phyloP scores from a whole-genome alignment of 2,113 vertebrate genomes.

The Dasyurus viverrinus region DNA sequence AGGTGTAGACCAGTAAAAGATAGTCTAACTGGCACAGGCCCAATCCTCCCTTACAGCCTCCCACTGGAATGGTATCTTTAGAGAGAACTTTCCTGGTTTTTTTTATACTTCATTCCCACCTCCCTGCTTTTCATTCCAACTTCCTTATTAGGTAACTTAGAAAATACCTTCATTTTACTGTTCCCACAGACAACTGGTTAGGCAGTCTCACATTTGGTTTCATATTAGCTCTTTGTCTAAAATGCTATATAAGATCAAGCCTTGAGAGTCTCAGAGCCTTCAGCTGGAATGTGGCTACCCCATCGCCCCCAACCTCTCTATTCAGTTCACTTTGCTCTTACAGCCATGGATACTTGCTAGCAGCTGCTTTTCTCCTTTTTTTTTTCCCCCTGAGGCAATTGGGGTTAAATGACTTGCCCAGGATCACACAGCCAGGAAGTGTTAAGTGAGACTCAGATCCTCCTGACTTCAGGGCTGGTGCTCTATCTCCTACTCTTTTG shows the following conservation, averaged over 20 bases:
- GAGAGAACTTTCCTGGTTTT: background rate
- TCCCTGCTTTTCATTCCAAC: background rate
- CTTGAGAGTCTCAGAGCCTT: background rate
- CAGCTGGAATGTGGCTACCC: background rate
- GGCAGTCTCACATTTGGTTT: background rate
- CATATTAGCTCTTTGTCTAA: background rate
- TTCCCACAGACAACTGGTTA: background rate
- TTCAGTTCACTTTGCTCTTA: background rate
- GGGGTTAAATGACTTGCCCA: too few species aligned
- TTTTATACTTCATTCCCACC: too few species aligned
- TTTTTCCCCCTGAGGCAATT: too few species aligned
- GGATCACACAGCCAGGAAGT: too few species aligned
- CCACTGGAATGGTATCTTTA: background rate
- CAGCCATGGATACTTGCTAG: background rate
- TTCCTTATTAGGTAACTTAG: background rate
- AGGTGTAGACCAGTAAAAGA: background rate
- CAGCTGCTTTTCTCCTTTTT: background rate
- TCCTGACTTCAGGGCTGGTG: too few species aligned
- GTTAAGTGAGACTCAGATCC: too few species aligned
- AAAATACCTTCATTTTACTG: background rate
- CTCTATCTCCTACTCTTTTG: background rate
- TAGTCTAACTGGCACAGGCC: background rate
- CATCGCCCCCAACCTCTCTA: background rate
- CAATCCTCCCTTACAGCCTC: background rate
- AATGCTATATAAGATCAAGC: background rate